Base-by-base conservation (phyloP, 1,140 invertebrate genomes). In the Caenorhabditis brenneri region DNA sequence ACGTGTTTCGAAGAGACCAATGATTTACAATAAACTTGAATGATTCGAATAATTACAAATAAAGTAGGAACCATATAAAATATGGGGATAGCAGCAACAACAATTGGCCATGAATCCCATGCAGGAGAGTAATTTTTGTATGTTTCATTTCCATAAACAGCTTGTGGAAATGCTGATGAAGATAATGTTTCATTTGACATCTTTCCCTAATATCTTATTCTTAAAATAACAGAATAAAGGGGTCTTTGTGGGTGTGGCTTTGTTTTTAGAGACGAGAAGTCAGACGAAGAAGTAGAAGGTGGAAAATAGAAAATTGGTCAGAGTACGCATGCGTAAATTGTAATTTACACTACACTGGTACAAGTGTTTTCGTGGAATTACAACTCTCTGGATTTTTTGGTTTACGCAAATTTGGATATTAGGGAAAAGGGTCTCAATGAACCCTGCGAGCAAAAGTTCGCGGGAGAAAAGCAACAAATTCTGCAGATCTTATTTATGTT, bases 111-210 rank as follows among this genome's bases (percentile, higher is more conserved):
- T 22, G 65, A 42, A 42, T 74, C 36, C 65, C 65, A 74, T 22
- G 16, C 5, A 2, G 65, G 65, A 19, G 33, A 27, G n/a, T 42
- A 74, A 1, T 74, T 31, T 42, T 74, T 19, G 27, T 74, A 74
- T 10, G 65, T 42, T 42, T 74, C 33, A 24, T 74, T 74, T 42
- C 65, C 65, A 74, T 74, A 74, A 42, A 74, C 65, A 12, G 65
- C 65, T 42, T 74, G 65, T 24, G 65, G 65, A 42, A 74, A 74
- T 24, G 22, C 15, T 1, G 65, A 46, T 24, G 65, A 74, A 24
- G 36, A n/a, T 42, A 46, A 24, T 42, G 36, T 36, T 39, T 10
- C 19, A n/a, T 74, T 74, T 1, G 65, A 74, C 65, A 74, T 74
- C 9, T 6, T 74, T 42, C 7, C n/a, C 65, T 74, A 74, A 9